phyloP scores from a whole-genome alignment of 2,888 invertebrate genomes.

The Isotomurus palustris region DNA sequence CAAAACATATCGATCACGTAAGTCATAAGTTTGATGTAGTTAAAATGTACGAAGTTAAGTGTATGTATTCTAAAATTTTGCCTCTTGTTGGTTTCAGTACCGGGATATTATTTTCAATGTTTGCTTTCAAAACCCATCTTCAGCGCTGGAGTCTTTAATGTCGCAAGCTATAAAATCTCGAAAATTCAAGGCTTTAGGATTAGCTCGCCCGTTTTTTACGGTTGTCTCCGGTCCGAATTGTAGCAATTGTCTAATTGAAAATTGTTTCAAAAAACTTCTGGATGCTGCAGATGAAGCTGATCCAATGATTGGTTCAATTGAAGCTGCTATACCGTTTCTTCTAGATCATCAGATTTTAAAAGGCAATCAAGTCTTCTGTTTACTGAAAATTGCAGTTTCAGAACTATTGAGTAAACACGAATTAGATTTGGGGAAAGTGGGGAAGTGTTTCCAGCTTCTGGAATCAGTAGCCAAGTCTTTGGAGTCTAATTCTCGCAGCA shows the following conservation, averaged over 20 bases:
- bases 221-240: not conserved
- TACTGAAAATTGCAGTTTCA: too few relatives aligned
- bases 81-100: conserved; percentile 20
- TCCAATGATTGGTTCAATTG: not conserved
- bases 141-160: conserved; percentile 12
- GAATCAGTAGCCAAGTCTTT: too few relatives aligned
- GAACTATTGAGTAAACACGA: too few relatives aligned
- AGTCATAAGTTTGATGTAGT: not conserved
- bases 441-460: too few relatives aligned
- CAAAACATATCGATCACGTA: conserved; percentile 2
- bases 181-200: conserved; percentile 15
- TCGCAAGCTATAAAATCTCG: conserved; percentile 18
- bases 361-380: too few relatives aligned
- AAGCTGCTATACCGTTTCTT: too few relatives aligned
- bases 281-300: not conserved
- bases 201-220: conserved; percentile 19
- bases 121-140: conserved; percentile 23
- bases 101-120: conserved; percentile 6
- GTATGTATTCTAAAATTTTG: too few relatives aligned
- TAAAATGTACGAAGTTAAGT: too few relatives aligned
- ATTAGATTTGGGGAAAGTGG: too few relatives aligned
- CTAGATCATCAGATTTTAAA: too few relatives aligned
- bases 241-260: not conserved
- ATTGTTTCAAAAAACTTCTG: not conserved
- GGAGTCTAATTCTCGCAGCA: too few relatives aligned